Percentiles rank a stretch among this genome's conserved stretches.
phyloP scores from a whole-genome alignment of 2,888 invertebrate genomes.

The Gonocerus acuteangulatus region DNA sequence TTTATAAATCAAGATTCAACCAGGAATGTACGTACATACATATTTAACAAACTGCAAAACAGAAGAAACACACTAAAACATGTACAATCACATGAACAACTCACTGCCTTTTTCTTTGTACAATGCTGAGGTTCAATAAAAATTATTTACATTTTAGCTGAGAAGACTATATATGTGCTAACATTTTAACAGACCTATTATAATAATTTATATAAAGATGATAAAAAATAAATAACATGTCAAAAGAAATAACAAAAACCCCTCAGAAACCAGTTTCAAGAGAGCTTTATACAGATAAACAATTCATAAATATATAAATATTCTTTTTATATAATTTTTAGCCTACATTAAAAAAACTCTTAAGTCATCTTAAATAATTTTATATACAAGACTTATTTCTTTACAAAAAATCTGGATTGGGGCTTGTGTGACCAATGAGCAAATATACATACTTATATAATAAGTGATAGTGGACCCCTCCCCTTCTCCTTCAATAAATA shows the following conservation, averaged over 20 bases:
- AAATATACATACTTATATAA: background rate
- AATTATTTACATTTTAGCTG: background rate
- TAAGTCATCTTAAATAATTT: background rate
- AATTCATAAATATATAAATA: background rate
- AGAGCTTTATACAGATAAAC: background rate
- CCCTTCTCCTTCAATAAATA: background rate
- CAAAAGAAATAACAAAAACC: slow-evolving; percentile 8
- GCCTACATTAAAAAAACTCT: background rate
- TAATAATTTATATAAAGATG: background rate
- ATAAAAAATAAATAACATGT: slow-evolving; percentile 23
- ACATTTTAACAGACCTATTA: slow-evolving; percentile 15
- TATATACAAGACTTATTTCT: background rate
- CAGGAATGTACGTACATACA: slow-evolving; percentile 1
- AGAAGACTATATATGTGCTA: background rate
- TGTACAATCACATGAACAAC: slow-evolving; percentile 9
- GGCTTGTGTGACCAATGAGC: slow-evolving; percentile 26
- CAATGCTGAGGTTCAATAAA: slow-evolving; percentile 1
- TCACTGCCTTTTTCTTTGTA: background rate
- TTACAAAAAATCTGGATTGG: slow-evolving; percentile 2
- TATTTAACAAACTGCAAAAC: slow-evolving; percentile 4
- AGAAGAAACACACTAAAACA: slow-evolving; percentile 4
- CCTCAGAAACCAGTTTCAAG: background rate
- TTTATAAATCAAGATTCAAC: background rate
- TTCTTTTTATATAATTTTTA: background rate
- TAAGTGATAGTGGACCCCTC: background rate